phyloP scores from a whole-genome alignment of 2,888 invertebrate genomes.

The Sphecodes monilicornis region DNA sequence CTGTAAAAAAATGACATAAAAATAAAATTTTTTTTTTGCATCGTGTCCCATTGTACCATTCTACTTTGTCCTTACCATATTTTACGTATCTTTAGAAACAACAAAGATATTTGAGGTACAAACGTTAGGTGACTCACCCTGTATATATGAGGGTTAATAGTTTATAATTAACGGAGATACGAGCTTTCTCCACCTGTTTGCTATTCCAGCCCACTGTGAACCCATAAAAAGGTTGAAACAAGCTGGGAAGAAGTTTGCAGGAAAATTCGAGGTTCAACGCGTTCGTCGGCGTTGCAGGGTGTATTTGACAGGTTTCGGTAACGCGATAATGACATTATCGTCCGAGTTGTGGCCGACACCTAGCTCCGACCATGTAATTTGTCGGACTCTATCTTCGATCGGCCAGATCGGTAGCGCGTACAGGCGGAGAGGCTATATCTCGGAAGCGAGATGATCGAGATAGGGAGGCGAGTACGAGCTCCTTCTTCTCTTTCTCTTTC shows the following conservation, averaged over 20 bases:
- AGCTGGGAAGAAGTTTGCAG: not conserved
- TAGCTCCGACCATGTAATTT: conserved; percentile 41
- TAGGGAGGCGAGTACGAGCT: conserved; percentile 29
- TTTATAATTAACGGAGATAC: not conserved
- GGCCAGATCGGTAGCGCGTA: conserved; percentile 52
- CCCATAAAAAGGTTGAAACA: not conserved
- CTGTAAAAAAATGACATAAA: no score
- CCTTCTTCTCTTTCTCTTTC: not conserved
- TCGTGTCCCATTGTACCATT: no score
- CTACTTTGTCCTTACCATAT: no score
- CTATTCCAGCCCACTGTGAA: not conserved
- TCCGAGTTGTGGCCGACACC: not conserved
- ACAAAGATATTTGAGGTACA: no score
- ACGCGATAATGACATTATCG: conserved; percentile 51
- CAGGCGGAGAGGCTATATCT: conserved; percentile 48
- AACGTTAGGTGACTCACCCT: no score
- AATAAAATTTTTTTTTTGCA: no score
- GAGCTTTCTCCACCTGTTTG: not conserved
- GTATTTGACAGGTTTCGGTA: conserved; percentile 21
- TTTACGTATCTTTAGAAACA: no score
- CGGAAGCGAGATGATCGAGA: conserved; percentile 51
- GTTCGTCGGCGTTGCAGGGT: conserved; percentile 17
- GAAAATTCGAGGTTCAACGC: conserved; percentile 7
- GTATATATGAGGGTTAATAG: not conserved
- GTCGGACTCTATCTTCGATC: conserved; percentile 52